Percentiles rank a stretch among this genome's conserved stretches.
phyloP scores from a whole-genome alignment of 1,140 invertebrate species.

The Ceratitis capitata region DNA sequence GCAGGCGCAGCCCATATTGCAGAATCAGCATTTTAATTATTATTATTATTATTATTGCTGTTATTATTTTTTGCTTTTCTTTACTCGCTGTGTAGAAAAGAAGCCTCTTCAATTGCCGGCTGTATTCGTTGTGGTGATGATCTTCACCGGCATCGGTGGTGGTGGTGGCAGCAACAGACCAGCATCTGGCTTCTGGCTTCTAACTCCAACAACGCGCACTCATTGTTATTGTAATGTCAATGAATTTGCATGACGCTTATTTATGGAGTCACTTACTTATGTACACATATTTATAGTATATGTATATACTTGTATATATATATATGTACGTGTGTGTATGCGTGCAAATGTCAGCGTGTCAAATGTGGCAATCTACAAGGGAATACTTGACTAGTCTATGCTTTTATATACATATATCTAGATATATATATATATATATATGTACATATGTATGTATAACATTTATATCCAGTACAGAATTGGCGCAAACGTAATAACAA shows the following conservation, averaged over 20 bases:
- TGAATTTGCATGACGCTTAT: conserved; percentile 1
- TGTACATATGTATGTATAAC: neutral
- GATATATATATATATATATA: neutral
- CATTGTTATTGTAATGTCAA: neutral
- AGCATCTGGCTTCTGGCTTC: too few relatives aligned
- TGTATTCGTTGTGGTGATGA: neutral
- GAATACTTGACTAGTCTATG: neutral
- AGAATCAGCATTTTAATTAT: neutral
- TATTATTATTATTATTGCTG: conserved; percentile 21
- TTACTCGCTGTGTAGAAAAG: neutral
- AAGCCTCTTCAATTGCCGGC: neutral
- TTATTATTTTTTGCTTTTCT: neutral
- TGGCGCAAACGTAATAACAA: too few relatives aligned
- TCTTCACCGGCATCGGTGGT: neutral
- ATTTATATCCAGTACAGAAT: neutral
- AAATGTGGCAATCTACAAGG: neutral
- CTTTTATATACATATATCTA: neutral
- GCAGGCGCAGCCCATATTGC: conserved; percentile 8
- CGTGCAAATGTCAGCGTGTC: conserved; percentile 28
- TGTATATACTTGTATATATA: neutral
- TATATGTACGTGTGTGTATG: neutral
- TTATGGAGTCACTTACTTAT: neutral
- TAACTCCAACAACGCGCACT: neutral
- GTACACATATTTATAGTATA: too few relatives aligned
- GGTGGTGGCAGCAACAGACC: too few relatives aligned